A percentile compares a stretch with the other conserved stretches of the same genome.
These are phyloP conservation scores for Pterostichus niger DNA, from an alignment of 2,888 invertebrate species.

Conservation along the genomic window DNA sequence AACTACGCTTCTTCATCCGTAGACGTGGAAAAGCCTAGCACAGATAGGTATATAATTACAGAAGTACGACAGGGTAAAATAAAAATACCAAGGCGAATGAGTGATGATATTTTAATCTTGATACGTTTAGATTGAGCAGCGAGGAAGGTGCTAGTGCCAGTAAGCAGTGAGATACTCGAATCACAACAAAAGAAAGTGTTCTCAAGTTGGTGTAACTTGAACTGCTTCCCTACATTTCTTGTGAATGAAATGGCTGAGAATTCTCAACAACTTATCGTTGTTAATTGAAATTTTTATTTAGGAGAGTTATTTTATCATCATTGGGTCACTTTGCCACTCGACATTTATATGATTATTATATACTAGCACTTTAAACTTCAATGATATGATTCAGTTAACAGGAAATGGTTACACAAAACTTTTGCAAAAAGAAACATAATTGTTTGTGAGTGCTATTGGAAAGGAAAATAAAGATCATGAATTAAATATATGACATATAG, in stretches of 20 bases:
- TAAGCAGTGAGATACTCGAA: conserved; percentile 3
- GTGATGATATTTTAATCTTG: conserved; percentile 48
- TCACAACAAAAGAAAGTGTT: conserved; percentile 43
- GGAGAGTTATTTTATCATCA: conserved; percentile 35
- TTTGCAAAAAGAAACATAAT: too few relatives aligned
- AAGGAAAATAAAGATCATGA: too few relatives aligned
- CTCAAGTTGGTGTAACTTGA: conserved; percentile 26
- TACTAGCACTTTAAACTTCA: too few relatives aligned
- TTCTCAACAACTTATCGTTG: conserved; percentile 39
- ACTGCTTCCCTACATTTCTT: conserved; percentile 36
- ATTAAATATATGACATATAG: too few relatives aligned
- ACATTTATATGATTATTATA: too few relatives aligned
- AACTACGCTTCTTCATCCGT: conserved; percentile 15
- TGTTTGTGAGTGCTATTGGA: too few relatives aligned
- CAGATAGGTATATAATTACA: conserved; percentile 41
- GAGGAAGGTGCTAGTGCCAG: neutral
- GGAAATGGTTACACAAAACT: too few relatives aligned
- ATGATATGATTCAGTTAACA: too few relatives aligned
- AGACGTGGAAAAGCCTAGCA: conserved; percentile 28
- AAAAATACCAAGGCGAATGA: conserved; percentile 30
- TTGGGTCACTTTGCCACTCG: conserved; percentile 11
- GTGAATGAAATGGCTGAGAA: conserved; percentile 35
- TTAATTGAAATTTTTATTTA: conserved; percentile 50
- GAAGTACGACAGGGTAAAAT: conserved; percentile 12
- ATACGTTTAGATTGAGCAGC: conserved; percentile 6